These are phyloP conservation scores for Opisthocomus hoazin DNA, from an alignment of 2,113 vertebrate genomes.

Conservation along the genomic window DNA sequence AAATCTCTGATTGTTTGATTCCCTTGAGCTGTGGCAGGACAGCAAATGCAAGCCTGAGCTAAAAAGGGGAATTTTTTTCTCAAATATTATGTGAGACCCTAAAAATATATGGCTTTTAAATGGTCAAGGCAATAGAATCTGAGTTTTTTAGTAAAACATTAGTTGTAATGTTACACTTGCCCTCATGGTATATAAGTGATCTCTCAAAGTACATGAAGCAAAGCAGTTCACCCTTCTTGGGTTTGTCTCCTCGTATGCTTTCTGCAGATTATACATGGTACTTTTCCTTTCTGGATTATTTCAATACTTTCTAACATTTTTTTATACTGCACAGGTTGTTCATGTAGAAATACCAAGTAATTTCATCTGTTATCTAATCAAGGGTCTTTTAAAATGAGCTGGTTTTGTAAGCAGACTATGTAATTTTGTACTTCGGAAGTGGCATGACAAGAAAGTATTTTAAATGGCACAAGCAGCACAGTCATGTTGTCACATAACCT, in stretches of 20 bases:
- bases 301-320: fast-evolving
- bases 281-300: not conserved
- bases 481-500: not conserved
- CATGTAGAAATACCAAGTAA: not conserved
- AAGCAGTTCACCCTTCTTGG: not conserved
- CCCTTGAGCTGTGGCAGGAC: not conserved
- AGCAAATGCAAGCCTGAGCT: not conserved
- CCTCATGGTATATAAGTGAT: fast-evolving
- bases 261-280: not conserved
- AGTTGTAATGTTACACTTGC: not conserved
- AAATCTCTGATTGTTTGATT: not conserved
- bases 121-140: not conserved
- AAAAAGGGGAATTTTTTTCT: not conserved
- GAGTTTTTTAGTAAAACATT: not conserved
- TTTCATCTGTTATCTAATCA: not conserved
- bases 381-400: not conserved
- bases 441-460: not conserved
- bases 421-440: not conserved
- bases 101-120: not conserved
- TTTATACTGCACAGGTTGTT: not conserved
- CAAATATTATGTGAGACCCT: not conserved
- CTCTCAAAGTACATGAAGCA: not conserved
- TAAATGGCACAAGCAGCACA: not conserved
- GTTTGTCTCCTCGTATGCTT: not conserved
- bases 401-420: not conserved